phyloP scores from a whole-genome alignment of 2,888 invertebrate genomes.

The Drosophila diplacantha region DNA sequence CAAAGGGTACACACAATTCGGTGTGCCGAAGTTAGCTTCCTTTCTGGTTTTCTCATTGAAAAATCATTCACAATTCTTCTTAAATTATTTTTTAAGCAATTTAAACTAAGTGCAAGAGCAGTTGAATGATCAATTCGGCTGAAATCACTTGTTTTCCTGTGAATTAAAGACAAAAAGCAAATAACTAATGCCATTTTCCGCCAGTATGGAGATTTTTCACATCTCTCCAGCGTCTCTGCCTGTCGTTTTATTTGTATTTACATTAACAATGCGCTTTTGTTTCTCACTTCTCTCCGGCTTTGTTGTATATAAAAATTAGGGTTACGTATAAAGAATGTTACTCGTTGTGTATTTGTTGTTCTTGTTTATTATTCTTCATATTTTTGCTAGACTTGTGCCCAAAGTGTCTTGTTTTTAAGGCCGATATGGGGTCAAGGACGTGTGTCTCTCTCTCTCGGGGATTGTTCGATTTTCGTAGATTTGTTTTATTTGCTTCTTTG shows the following conservation, averaged over 20 bases:
- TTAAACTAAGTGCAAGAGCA: background rate
- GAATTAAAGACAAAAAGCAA: background rate
- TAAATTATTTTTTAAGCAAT: too few relatives aligned
- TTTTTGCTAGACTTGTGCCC: slow-evolving; percentile 31
- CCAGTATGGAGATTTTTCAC: slow-evolving; percentile 43
- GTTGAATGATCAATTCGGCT: background rate
- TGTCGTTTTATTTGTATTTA: slow-evolving; percentile 39
- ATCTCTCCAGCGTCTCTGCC: background rate
- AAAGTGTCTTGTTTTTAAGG: slow-evolving; percentile 17
- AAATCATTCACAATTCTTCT: too few relatives aligned
- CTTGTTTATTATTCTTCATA: slow-evolving; percentile 7
- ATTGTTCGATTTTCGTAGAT: slow-evolving; percentile 16
- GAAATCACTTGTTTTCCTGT: background rate
- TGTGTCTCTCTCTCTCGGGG: background rate
- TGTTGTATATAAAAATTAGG: slow-evolving; percentile 40
- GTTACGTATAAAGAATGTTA: slow-evolving; percentile 31
- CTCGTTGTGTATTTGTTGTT: background rate
- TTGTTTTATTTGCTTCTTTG: slow-evolving; percentile 16
- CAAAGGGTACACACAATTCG: too few relatives aligned
- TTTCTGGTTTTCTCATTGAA: too few relatives aligned
- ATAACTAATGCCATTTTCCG: slow-evolving; percentile 20
- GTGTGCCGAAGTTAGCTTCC: too few relatives aligned
- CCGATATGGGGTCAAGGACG: slow-evolving; percentile 17
- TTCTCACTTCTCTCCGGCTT: background rate
- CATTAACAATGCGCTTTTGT: slow-evolving; percentile 18